phyloP scores from a whole-genome alignment of 2,888 invertebrate genomes.

The Unio pictorum region DNA sequence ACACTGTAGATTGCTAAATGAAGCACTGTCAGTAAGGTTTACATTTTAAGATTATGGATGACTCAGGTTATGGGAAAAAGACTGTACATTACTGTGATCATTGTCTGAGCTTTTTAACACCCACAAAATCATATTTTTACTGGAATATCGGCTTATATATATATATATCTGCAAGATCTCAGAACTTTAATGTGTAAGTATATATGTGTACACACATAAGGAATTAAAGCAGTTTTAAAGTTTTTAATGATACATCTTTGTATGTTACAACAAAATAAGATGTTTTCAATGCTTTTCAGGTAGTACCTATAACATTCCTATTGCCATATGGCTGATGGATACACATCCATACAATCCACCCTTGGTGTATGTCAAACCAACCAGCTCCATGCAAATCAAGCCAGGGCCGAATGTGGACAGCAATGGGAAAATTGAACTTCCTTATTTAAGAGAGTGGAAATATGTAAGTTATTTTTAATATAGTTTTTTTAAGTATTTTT shows the following conservation, averaged over 20 bases:
- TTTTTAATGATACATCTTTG: background rate
- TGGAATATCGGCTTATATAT: no score
- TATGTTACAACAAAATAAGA: background rate
- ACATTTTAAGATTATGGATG: no score
- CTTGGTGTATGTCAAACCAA: slow-evolving; percentile 90
- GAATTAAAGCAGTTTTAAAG: background rate
- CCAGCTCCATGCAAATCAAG: slow-evolving; percentile 94
- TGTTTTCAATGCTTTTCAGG: slow-evolving; percentile 73
- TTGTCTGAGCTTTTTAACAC: no score
- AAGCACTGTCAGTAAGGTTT: no score
- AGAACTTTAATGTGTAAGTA: no score
- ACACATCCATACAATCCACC: slow-evolving; percentile 98
- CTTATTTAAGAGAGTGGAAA: slow-evolving; percentile 95
- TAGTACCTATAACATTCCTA: slow-evolving; percentile 93
- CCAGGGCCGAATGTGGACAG: slow-evolving; percentile 94
- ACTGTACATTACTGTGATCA: no score
- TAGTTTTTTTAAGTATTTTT: background rate
- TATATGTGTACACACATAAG: background rate
- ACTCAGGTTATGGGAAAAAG: no score
- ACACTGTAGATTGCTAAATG: no score
- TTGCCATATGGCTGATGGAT: slow-evolving; percentile 96
- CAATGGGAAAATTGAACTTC: slow-evolving; percentile 95
- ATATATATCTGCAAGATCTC: no score
- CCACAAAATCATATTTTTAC: no score
- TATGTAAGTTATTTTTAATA: slow-evolving; percentile 52